These are phyloP conservation scores for Agrotis ipsilon DNA, from an alignment of 2,888 invertebrate species.

Conservation along the genomic window DNA sequence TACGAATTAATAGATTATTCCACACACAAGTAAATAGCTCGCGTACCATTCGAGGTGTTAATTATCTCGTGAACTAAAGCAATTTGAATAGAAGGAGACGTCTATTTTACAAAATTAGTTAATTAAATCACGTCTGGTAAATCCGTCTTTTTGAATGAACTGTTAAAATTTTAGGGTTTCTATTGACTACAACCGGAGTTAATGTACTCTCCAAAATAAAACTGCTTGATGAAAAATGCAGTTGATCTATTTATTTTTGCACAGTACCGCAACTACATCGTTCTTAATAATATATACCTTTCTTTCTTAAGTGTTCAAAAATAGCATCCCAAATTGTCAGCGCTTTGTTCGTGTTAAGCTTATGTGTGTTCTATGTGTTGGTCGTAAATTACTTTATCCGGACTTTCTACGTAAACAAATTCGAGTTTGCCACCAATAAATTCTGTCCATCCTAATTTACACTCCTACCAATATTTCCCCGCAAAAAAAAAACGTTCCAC, in stretches of 20 bases:
- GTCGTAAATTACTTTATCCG: neutral
- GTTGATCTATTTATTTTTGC: too few relatives aligned
- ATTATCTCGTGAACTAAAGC: constrained; percentile 56
- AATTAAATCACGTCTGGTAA: constrained; percentile 9
- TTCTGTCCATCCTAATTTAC: constrained; percentile 28
- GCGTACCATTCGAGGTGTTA: constrained; percentile 43
- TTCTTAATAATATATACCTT: too few relatives aligned
- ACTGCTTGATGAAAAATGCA: neutral
- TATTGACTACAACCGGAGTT: neutral
- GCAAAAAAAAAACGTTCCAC: constrained; percentile 26
- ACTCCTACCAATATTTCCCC: neutral
- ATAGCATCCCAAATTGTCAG: too few relatives aligned
- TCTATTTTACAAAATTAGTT: constrained; percentile 31
- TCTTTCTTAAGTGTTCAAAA: too few relatives aligned
- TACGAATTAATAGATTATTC: constrained; percentile 58
- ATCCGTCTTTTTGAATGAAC: neutral
- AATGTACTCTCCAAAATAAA: neutral
- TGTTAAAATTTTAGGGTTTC: neutral
- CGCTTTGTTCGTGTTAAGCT: too few relatives aligned
- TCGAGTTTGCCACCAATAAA: constrained; percentile 23
- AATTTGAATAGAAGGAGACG: constrained; percentile 33
- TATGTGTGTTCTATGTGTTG: too few relatives aligned
- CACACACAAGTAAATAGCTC: constrained; percentile 49
- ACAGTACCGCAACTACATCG: too few relatives aligned
- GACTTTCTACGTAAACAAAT: neutral